Conservation (phyloP, 2,888 invertebrate genomes). For the Protonemura montana region DNA sequence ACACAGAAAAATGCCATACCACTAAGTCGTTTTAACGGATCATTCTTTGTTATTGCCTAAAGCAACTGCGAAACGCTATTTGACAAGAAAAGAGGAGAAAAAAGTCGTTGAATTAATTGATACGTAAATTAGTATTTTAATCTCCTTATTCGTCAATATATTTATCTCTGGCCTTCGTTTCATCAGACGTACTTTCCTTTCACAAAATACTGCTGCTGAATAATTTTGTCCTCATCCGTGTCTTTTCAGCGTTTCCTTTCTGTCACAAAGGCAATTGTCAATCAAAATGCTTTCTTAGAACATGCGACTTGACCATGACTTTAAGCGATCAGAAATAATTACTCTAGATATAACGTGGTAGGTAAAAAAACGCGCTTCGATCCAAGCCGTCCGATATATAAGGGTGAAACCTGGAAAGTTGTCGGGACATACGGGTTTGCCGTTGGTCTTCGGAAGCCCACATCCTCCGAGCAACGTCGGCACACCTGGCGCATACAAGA, state of each 20-base stretch:
- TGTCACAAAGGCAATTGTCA: neutral
- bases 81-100: neutral
- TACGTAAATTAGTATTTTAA: neutral
- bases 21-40: neutral
- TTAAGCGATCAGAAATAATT: neutral
- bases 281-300: neutral
- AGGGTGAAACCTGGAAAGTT: neutral
- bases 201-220: neutral
- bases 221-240: neutral
- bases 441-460: constrained; percentile 4
- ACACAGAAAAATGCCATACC: neutral
- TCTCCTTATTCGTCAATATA: neutral
- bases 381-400: neutral
- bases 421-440: neutral
- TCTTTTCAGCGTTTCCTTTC: neutral
- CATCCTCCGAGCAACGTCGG: neutral
- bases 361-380: neutral
- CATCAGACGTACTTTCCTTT: neutral
- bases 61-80: neutral
- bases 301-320: neutral
- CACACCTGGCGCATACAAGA: neutral
- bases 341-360: neutral
- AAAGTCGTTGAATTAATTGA: constrained; percentile 5
- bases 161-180: neutral
- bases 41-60: neutral